Evolutionary conservation across 2,113 vertebrate genomes (phyloP), one percentile per base, ranked within the genome.

Genomic region (Aramus guarauna): DNA sequence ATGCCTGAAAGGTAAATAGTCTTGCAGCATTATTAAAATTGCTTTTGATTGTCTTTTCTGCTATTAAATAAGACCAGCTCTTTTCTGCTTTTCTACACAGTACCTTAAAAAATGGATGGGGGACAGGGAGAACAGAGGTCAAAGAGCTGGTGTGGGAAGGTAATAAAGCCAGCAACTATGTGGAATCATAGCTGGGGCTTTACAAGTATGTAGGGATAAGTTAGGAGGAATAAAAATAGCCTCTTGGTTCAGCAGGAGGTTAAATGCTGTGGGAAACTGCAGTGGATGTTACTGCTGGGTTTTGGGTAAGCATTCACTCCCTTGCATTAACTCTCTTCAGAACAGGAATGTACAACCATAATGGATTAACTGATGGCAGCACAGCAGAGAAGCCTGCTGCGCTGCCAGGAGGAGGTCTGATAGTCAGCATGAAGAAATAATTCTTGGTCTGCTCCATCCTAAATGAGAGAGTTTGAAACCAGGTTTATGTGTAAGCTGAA

Each of bases 1-100:
- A 8, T 89, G 30, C 73, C 93, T 96, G 98, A 98, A 96, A 98
- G 98, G 98, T 98, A 98, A 86, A 96, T 97, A 95, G 26, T 89
- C 97, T 24, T 84, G 8, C 76, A 81, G 75, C 26, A 29, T 90
- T 96, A 89, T 96, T 93, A 2, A 73, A 76, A 74, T 68, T 50
- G 41, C n/a, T 91, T 81, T 68, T 71, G 78, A 58, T 86, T 77
- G 47, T 74, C 86, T 94, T 80, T 84, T 64, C 80, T 84, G 71
- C 71, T 72, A 23, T 82, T 91, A 37, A 80, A 36, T 94, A 90
- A 83, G 55, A 47, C 15, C 22, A 71, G 29, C 29, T 59, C 22
- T n/a, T 79, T 75, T 47, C 41, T 39, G 76, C 39, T 72, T 88
- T 95, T 96, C 86, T 90, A 59, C 36, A 68, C 60, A 24, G 21